Conservation (phyloP, 2,888 invertebrate species). For the Dastarcus helophoroides region DNA sequence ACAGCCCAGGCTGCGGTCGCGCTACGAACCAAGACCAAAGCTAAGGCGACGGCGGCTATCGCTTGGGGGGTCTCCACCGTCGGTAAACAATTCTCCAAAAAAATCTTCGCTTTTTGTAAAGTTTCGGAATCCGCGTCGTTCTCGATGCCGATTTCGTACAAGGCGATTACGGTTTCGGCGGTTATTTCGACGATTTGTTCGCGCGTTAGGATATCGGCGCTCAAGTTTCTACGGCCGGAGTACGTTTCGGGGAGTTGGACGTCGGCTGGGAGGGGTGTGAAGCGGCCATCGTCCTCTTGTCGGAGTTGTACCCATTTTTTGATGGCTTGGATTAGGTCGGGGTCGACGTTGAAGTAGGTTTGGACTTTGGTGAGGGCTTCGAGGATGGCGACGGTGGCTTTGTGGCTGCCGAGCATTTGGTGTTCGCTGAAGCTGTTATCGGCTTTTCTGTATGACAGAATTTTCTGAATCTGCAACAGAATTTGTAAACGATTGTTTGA, state of each 20-base stretch:
- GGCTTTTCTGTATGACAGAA: constrained; percentile 49
- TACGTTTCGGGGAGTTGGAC: constrained; percentile 32
- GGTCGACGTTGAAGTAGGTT: constrained; percentile 49
- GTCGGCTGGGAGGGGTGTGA: constrained; percentile 47
- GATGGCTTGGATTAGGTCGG: constrained; percentile 45
- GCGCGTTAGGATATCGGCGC: constrained; percentile 39
- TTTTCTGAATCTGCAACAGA: constrained; percentile 44
- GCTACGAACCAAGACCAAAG: constrained; percentile 40
- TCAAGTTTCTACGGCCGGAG: constrained; percentile 33
- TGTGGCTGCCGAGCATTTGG: constrained; percentile 49
- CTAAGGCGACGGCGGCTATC: constrained; percentile 48
- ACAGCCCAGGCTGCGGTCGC: constrained; percentile 45
- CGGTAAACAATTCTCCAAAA: constrained; percentile 45
- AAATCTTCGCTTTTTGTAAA: constrained; percentile 44
- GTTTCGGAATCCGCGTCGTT: constrained; percentile 31
- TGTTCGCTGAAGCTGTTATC: constrained; percentile 59
- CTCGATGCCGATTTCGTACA: constrained; percentile 46
- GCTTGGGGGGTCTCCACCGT: constrained; percentile 47
- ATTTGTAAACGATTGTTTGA: too few relatives aligned
- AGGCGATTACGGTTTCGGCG: constrained; percentile 48
- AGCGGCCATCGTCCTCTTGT: constrained; percentile 50
- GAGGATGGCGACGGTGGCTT: constrained; percentile 47
- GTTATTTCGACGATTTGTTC: constrained; percentile 50
- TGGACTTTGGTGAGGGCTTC: constrained; percentile 51
- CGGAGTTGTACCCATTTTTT: constrained; percentile 51